phyloP scores from a whole-genome alignment of 2,113 vertebrate species.

The Oreotrochilus melanogaster region DNA sequence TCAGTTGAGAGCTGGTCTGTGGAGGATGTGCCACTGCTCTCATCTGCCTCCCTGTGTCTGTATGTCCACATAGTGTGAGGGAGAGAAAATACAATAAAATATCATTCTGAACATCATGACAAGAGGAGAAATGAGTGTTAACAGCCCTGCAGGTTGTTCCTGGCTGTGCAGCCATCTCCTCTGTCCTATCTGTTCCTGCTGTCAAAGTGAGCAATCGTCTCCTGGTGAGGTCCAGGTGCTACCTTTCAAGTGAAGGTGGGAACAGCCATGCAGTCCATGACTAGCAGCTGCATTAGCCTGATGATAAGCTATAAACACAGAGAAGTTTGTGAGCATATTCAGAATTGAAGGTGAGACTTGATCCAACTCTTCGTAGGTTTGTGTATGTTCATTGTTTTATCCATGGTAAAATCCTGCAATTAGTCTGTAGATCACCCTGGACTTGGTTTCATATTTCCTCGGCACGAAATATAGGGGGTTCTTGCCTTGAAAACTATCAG shows the following conservation, averaged over 20 bases:
- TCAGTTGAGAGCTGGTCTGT: background rate
- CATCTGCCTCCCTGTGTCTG: accelerated
- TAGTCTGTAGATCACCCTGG: background rate
- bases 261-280: background rate
- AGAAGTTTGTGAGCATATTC: background rate
- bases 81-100: background rate
- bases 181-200: background rate
- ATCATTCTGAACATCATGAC: background rate
- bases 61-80: accelerated
- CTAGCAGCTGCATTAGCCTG: background rate
- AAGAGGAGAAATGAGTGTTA: background rate
- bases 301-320: background rate
- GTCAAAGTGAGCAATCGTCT: background rate
- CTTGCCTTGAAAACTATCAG: background rate
- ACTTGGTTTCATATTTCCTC: background rate
- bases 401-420: background rate
- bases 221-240: background rate
- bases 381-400: background rate
- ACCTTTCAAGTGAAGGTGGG: accelerated
- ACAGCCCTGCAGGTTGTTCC: background rate
- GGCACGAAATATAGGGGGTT: background rate
- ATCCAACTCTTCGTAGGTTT: background rate
- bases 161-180: background rate
- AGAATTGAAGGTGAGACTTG: background rate
- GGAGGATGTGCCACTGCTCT: accelerated